phyloP scores from a whole-genome alignment of 2,113 vertebrate genomes.

The Regulus satrapa region DNA sequence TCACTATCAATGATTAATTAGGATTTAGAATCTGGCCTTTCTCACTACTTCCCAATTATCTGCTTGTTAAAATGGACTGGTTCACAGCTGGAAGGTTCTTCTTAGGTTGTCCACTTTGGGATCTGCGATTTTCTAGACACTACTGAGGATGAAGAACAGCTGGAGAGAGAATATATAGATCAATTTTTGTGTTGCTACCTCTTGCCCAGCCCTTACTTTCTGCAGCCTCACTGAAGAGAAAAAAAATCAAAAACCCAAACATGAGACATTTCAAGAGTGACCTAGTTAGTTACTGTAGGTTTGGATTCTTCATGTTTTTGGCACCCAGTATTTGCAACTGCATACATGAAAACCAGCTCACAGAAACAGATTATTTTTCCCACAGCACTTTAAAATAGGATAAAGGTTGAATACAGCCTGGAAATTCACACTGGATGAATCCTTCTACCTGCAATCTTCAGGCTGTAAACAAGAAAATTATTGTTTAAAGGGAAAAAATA shows the following conservation, averaged over 20 bases:
- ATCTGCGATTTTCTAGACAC: not conserved
- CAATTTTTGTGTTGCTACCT: not conserved
- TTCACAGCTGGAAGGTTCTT: not conserved
- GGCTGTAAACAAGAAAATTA: not conserved
- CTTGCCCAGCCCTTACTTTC: not conserved
- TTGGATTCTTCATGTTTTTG: not conserved
- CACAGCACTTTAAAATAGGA: not conserved
- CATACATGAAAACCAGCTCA: not conserved
- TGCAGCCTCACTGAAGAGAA: not conserved
- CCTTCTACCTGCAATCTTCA: slow-evolving; percentile 16
- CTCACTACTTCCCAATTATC: not conserved
- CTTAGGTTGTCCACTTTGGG: not conserved
- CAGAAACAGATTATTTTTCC: not conserved
- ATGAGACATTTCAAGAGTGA: not conserved
- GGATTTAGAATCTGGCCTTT: not conserved
- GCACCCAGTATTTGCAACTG: not conserved
- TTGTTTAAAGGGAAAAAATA: not conserved
- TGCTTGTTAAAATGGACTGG: not conserved
- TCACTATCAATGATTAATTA: not conserved
- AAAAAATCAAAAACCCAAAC: not conserved
- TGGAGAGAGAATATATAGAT: not conserved
- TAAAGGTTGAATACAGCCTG: not conserved
- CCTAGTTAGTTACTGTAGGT: not conserved
- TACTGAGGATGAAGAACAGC: not conserved
- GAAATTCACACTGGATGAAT: slow-evolving; percentile 5